A percentile compares a stretch with the other conserved stretches of the same genome.
Evolutionary conservation across 2,888 invertebrate species (phyloP).

Genomic region (Coenonympha arcania): DNA sequence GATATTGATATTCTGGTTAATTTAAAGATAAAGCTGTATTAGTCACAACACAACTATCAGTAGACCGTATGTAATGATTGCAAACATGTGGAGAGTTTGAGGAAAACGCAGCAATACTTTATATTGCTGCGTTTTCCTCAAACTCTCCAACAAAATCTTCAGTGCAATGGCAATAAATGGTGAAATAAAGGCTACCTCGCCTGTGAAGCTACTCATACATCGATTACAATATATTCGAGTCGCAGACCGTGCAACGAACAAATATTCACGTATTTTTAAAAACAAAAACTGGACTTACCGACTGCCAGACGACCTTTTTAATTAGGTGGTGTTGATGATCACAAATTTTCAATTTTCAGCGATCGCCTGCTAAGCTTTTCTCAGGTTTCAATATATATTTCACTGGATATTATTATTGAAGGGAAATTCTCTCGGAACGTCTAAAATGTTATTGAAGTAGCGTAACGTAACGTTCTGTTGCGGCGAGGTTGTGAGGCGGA

Average conservation of each 20-base stretch:
- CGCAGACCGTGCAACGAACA: slow-evolving; percentile 4
- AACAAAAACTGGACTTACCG: slow-evolving; percentile 24
- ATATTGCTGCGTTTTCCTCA: neutral
- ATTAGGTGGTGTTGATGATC: neutral
- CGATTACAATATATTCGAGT: slow-evolving; percentile 7
- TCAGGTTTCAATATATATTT: neutral
- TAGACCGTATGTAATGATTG: too few species aligned
- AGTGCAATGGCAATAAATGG: neutral
- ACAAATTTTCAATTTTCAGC: neutral
- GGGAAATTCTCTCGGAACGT: neutral
- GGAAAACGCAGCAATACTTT: too few species aligned
- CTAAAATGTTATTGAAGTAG: neutral
- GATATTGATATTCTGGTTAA: slow-evolving; percentile 1
- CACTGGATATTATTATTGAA: neutral
- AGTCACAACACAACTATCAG: slow-evolving; percentile 6
- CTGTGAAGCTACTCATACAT: too few species aligned
- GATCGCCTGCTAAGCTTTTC: neutral
- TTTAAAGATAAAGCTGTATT: neutral
- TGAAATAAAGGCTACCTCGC: too few species aligned
- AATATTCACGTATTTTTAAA: slow-evolving; percentile 15
- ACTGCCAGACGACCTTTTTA: slow-evolving; percentile 17
- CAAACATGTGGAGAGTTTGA: too few species aligned
- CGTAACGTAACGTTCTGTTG: slow-evolving; percentile 25
- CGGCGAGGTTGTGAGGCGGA: slow-evolving; percentile 46
- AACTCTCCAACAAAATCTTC: neutral